A percentile compares a stretch with the other conserved stretches of the same genome.
Conservation (phyloP, 2,113 vertebrate species). For the Notiomystis cincta region DNA sequence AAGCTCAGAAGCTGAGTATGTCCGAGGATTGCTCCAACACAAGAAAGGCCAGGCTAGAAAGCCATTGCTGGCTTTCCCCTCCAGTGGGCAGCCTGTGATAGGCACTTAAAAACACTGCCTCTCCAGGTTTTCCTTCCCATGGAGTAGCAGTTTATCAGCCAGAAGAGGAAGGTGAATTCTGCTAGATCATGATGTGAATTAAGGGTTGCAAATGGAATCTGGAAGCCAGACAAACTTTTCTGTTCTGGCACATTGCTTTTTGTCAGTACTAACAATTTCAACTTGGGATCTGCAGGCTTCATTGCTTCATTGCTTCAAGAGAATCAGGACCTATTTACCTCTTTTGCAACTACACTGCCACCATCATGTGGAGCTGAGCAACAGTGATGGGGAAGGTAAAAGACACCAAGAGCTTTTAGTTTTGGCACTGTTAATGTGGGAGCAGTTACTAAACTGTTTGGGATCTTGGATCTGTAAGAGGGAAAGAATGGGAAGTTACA, state of each 20-base stretch:
- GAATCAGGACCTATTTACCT: not conserved
- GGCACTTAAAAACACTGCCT: not conserved
- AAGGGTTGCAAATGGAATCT: not conserved
- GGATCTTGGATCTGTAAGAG: not conserved
- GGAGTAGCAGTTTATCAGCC: not conserved
- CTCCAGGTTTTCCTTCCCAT: not conserved
- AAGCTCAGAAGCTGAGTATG: not conserved
- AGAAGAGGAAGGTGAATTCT: not conserved
- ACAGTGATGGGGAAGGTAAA: rapidly evolving
- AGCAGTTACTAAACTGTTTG: not conserved
- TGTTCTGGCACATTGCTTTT: not conserved
- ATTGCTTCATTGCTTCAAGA: too few species aligned
- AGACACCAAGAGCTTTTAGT: not conserved
- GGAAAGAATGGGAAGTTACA: not conserved
- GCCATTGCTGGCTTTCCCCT: not conserved
- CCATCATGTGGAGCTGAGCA: not conserved
- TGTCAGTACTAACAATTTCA: not conserved
- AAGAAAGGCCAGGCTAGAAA: not conserved
- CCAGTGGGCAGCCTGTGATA: not conserved
- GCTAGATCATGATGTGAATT: not conserved
- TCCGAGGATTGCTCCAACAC: not conserved
- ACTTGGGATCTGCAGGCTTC: not conserved
- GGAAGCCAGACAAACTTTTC: not conserved
- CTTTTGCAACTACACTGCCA: not conserved
- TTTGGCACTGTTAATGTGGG: not conserved